Conservation (phyloP, 1,140 invertebrate species). For the Drosophila pachea region DNA sequence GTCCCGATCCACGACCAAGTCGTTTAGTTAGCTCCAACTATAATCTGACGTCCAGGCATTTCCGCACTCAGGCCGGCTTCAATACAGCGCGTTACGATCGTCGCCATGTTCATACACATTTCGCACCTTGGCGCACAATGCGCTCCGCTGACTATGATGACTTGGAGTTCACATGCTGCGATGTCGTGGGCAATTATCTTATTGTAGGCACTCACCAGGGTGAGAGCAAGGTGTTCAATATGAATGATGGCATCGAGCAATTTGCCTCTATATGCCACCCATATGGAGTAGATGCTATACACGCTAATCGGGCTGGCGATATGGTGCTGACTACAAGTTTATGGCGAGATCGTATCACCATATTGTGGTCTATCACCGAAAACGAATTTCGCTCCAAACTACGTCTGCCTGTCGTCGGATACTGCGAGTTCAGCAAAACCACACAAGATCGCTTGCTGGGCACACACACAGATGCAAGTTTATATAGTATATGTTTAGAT, state of each 20-base stretch:
- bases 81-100: conserved; percentile 84
- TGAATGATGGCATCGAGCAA: conserved; percentile 88
- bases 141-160: conserved; percentile 86
- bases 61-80: conserved; percentile 81
- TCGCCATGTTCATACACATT: conserved; percentile 92
- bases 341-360: conserved; percentile 90
- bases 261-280: conserved; percentile 89
- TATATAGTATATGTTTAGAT: conserved; percentile 27
- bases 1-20: conserved; percentile 90
- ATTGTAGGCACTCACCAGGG: conserved; percentile 92
- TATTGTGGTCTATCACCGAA: conserved; percentile 89
- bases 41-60: conserved; percentile 85
- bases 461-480: conserved; percentile 87
- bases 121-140: conserved; percentile 91
- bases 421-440: conserved; percentile 94
- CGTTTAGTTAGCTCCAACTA: conserved; percentile 84
- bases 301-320: conserved; percentile 84
- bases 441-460: conserved; percentile 91
- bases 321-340: conserved; percentile 91
- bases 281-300: conserved; percentile 88
- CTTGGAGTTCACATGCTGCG: conserved; percentile 88
- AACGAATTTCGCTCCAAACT: conserved; percentile 86
- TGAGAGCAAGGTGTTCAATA: conserved; percentile 92
- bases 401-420: conserved; percentile 89
- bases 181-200: conserved; percentile 85